Conservation (phyloP, 2,888 invertebrate species). For the Ernsta delagoae region DNA sequence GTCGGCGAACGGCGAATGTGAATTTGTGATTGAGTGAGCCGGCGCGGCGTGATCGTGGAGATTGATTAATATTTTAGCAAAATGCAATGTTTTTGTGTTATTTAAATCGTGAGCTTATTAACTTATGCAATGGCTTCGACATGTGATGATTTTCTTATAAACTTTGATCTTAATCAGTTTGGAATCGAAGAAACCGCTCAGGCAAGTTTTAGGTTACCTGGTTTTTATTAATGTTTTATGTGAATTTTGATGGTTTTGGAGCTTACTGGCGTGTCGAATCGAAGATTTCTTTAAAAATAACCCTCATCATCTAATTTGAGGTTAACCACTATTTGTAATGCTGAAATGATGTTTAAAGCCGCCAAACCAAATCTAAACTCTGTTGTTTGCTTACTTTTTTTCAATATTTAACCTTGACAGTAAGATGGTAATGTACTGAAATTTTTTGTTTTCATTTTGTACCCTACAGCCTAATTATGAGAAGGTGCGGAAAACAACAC, state of each 20-base stretch:
- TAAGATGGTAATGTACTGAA: neutral
- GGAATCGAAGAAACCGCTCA: constrained; percentile 40
- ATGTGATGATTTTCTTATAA: constrained; percentile 18
- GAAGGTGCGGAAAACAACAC: neutral
- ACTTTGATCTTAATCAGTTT: constrained; percentile 42
- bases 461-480: neutral
- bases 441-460: neutral
- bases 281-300: too few relatives aligned
- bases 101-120: neutral
- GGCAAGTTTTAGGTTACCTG: constrained; percentile 61
- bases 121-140: neutral
- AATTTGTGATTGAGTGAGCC: too few relatives aligned
- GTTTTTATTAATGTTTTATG: constrained; percentile 7
- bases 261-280: too few relatives aligned
- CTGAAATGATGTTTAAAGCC: neutral
- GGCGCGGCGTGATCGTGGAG: too few relatives aligned
- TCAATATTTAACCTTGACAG: neutral
- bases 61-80: too few relatives aligned
- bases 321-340: too few relatives aligned
- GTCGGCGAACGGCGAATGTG: too few relatives aligned
- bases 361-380: neutral
- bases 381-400: neutral
- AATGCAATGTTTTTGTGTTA: neutral
- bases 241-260: neutral
- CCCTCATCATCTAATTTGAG: too few relatives aligned